These are phyloP conservation scores for Dynastes maya DNA, from an alignment of 2,888 invertebrate genomes.

Conservation along the genomic window DNA sequence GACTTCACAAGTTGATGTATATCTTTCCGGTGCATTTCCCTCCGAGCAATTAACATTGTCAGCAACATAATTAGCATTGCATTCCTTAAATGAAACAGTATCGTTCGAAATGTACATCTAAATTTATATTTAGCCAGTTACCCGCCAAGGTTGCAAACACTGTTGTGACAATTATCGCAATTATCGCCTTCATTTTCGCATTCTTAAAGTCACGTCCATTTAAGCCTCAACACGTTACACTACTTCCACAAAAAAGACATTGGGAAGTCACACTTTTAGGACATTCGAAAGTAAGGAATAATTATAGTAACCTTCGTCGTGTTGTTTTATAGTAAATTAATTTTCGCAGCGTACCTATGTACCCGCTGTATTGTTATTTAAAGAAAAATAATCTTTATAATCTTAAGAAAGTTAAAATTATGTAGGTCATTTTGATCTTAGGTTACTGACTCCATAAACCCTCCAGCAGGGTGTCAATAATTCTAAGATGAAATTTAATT, in stretches of 20 bases:
- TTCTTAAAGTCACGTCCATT: neutral
- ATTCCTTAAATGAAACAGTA: neutral
- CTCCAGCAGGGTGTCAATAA: too few relatives aligned
- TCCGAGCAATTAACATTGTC: neutral
- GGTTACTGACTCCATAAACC: too few relatives aligned
- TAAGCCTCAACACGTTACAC: neutral
- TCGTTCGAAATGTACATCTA: neutral
- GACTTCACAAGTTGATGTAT: neutral
- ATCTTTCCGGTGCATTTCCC: neutral
- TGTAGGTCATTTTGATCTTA: too few relatives aligned
- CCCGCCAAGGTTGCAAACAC: neutral
- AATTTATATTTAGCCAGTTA: neutral
- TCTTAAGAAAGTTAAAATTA: too few relatives aligned
- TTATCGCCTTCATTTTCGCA: conserved; percentile 11
- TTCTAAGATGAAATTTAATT: too few relatives aligned
- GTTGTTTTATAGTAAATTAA: conserved; percentile 6
- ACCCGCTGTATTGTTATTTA: neutral
- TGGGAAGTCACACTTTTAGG: conserved; percentile 9
- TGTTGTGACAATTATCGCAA: neutral
- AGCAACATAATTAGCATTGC: neutral
- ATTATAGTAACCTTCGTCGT: neutral
- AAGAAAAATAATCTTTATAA: too few relatives aligned
- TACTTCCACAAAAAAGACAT: conserved; percentile 2
- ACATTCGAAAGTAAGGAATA: neutral
- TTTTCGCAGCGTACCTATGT: neutral